phyloP scores from a whole-genome alignment of 1,140 invertebrate species.

The Drosophila simulans region DNA sequence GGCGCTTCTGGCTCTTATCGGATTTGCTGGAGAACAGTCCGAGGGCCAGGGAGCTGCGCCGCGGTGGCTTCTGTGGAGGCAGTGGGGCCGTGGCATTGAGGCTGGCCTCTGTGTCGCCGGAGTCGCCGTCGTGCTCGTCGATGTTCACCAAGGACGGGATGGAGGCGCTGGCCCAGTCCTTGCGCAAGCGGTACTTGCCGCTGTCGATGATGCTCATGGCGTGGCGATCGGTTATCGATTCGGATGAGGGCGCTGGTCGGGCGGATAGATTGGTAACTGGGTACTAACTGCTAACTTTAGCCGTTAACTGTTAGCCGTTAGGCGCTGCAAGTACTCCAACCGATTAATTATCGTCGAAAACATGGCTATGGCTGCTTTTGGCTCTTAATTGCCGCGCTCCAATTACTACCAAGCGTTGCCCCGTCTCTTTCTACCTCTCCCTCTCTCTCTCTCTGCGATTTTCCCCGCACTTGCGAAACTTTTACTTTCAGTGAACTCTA shows the following conservation, averaged over 20 bases:
- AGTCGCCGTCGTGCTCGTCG: constrained; percentile 77
- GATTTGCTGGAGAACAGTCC: constrained; percentile 77
- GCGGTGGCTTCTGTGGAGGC: constrained; percentile 78
- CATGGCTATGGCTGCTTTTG: constrained; percentile 12
- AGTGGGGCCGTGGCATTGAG: constrained; percentile 67
- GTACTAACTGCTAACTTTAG: constrained; percentile 2
- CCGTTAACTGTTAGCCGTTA: constrained; percentile 32
- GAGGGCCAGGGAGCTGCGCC: constrained; percentile 81
- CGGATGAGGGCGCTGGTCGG: constrained; percentile 23
- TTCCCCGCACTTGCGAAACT: constrained; percentile 46
- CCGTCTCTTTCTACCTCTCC: constrained; percentile 1
- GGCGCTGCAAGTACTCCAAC: constrained; percentile 59
- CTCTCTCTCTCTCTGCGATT: constrained; percentile 1
- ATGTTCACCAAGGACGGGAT: constrained; percentile 84
- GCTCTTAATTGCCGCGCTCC: constrained; percentile 57
- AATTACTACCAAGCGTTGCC: constrained; percentile 39
- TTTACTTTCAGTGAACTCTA: constrained; percentile 83
- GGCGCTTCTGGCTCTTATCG: constrained; percentile 79
- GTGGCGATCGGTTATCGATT: constrained; percentile 19
- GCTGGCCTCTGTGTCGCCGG: constrained; percentile 51
- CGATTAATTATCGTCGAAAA: constrained; percentile 30
- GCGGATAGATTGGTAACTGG: constrained; percentile 5
- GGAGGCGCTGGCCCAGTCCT: constrained; percentile 85
- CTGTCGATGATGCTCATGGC: constrained; percentile 77
- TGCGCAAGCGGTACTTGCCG: constrained; percentile 81